Base-by-base conservation (phyloP, 2,888 invertebrate genomes). In the Chloroclystis v-ata region DNA sequence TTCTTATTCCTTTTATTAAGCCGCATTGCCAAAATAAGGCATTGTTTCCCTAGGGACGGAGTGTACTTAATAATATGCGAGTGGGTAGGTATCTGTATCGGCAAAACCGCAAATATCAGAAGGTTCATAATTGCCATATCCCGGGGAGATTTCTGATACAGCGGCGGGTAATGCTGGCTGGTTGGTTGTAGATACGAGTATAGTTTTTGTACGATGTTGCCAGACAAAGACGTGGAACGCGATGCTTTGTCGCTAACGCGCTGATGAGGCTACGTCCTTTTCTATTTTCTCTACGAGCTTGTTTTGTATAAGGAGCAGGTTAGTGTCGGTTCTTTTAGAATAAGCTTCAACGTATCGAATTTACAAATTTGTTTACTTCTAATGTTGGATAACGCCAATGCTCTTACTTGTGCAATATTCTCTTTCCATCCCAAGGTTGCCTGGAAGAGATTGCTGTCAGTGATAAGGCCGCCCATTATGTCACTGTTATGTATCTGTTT, bases 161-260 rank as follows among this genome's bases (percentile, higher is more conserved):
- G 47, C 45, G 51, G 24, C 46, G 48, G 40, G 52, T 43, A 57
- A 51, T 58, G 45, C 44, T 41, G 54, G 44, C 52, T 48, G 55
- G 57, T 56, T 47, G 54, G 59, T 54, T 64, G 60, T 63, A 59
- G 60, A 28, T 9, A 12, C 16, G 32, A 13, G 12, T 39, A 59
- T 55, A 59, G 67, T 72, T 74, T 74, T 74, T 72, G 61, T 59
- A 65, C 20, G 63, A 63, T 54, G 60, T 64, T 59, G 58, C 60
- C 62, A 67, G 65, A 74, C 67, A 71, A 74, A 66, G 65, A 65
- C 58, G 60, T 52, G 60, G 57, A 68, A 72, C 73, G 63, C 60
- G 60, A 60, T 65, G 65, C 74, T 77, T 78, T 77, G 76, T 75
- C 66, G 69, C 65, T 71, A 75, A 75, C 71, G 65, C 70, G 64